phyloP scores from a whole-genome alignment of 1,140 invertebrate genomes.

The Drosophila orosa region DNA sequence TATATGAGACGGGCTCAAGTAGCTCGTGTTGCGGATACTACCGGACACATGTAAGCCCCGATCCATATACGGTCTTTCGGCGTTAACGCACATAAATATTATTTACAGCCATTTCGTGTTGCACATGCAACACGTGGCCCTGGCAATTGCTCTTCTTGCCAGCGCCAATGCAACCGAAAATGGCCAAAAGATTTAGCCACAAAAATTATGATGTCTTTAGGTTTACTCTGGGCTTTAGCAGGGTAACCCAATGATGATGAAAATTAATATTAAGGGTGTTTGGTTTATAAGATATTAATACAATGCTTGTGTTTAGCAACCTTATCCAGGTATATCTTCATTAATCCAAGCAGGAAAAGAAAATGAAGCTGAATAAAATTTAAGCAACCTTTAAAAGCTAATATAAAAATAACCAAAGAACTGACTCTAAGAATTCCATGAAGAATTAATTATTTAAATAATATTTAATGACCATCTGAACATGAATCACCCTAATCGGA shows the following conservation, averaged over 20 bases:
- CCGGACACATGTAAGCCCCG: constrained; percentile 30
- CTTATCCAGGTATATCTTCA: background rate
- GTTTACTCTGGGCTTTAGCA: constrained; percentile 22
- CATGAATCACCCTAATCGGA: constrained; percentile 40
- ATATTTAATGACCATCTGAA: background rate
- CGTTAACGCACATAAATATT: constrained; percentile 69
- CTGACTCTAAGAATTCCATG: no score
- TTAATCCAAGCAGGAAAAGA: background rate
- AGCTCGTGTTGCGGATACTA: constrained; percentile 61
- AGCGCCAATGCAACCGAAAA: constrained; percentile 38
- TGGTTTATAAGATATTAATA: background rate
- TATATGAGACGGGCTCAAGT: constrained; percentile 72
- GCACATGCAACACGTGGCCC: constrained; percentile 77
- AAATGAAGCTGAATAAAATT: background rate
- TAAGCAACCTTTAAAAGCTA: background rate
- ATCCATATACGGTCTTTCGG: constrained; percentile 48
- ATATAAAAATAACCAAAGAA: background rate
- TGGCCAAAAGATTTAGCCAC: constrained; percentile 52
- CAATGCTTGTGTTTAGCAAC: background rate
- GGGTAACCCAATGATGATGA: constrained; percentile 33
- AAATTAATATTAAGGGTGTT: background rate
- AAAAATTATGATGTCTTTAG: constrained; percentile 12
- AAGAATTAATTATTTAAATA: background rate
- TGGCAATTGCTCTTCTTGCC: constrained; percentile 34
- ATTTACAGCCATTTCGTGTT: constrained; percentile 75